A percentile compares a stretch with the other conserved stretches of the same genome.
These are phyloP conservation scores for Eriocheir sinensis DNA, from an alignment of 1,140 invertebrate genomes.

Conservation along the genomic window DNA sequence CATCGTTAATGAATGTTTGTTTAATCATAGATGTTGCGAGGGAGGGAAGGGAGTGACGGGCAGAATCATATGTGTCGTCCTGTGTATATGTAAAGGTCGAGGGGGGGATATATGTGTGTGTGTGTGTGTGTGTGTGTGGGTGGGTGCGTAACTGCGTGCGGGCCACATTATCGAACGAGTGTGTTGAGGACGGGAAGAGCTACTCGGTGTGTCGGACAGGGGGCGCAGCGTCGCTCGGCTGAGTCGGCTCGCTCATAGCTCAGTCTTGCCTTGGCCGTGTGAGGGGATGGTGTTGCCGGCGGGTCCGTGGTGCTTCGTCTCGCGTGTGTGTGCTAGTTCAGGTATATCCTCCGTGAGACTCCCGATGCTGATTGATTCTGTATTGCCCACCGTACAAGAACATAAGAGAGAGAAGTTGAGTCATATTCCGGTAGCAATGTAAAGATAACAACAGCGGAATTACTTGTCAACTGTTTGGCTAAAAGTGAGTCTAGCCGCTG, in stretches of 20 bases:
- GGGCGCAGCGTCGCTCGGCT: neutral
- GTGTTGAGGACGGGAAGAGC: neutral
- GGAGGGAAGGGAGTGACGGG: neutral
- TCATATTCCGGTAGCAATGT: too few relatives aligned
- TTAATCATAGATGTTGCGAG: neutral
- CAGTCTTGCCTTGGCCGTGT: neutral
- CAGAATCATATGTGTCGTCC: neutral
- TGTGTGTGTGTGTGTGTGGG: neutral
- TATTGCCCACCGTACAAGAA: too few relatives aligned
- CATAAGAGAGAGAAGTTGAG: too few relatives aligned
- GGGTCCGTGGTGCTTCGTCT: neutral
- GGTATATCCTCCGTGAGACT: too few relatives aligned
- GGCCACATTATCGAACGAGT: neutral
- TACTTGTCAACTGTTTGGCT: too few relatives aligned
- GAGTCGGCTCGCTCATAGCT: neutral
- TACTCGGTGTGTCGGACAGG: too few relatives aligned
- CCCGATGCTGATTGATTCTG: too few relatives aligned
- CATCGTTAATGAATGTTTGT: constrained; percentile 25
- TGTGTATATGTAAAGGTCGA: neutral
- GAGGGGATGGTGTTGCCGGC: neutral
- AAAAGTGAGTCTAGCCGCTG: too few relatives aligned
- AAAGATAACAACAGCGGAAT: too few relatives aligned
- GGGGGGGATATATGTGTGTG: neutral
- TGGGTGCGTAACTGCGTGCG: neutral
- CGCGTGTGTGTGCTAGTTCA: too few relatives aligned